Conservation (phyloP, 2,888 invertebrate genomes). For the Schizaphis graminum region DNA sequence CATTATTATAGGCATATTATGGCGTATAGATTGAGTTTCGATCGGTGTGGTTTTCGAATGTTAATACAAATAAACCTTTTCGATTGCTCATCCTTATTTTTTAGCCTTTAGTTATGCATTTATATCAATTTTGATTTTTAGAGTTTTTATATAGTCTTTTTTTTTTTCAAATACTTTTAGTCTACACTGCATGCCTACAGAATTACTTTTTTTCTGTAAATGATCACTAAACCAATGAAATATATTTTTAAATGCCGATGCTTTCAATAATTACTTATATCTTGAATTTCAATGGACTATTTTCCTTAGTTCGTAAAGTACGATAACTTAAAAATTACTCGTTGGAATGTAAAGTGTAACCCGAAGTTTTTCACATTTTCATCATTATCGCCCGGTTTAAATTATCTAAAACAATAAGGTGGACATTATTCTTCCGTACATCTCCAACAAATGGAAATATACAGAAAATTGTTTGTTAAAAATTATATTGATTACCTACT, state of each 20-base stretch:
- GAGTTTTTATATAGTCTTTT: not conserved
- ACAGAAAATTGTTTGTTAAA: too few species aligned
- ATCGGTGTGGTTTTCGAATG: not conserved
- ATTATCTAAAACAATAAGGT: too few species aligned
- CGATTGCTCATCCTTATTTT: not conserved
- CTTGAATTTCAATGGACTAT: not conserved
- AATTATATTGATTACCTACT: too few species aligned
- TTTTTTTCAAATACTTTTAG: not conserved
- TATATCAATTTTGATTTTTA: not conserved
- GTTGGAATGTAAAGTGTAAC: not conserved
- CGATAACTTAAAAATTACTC: not conserved
- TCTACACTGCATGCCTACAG: too few species aligned
- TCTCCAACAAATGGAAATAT: too few species aligned
- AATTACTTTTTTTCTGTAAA: not conserved
- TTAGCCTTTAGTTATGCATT: not conserved
- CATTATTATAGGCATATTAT: not conserved
- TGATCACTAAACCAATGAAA: not conserved
- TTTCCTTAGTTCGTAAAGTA: not conserved
- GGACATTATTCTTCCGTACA: too few species aligned
- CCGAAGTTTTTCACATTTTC: too few species aligned
- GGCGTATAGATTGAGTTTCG: not conserved
- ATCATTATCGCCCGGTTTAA: too few species aligned
- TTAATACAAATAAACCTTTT: not conserved
- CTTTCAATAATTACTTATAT: not conserved
- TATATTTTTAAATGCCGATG: not conserved